Evolutionary conservation across 2,797 vertebrate genomes (phyloP).

Genomic region (Melanotaenia maccullochi): DNA sequence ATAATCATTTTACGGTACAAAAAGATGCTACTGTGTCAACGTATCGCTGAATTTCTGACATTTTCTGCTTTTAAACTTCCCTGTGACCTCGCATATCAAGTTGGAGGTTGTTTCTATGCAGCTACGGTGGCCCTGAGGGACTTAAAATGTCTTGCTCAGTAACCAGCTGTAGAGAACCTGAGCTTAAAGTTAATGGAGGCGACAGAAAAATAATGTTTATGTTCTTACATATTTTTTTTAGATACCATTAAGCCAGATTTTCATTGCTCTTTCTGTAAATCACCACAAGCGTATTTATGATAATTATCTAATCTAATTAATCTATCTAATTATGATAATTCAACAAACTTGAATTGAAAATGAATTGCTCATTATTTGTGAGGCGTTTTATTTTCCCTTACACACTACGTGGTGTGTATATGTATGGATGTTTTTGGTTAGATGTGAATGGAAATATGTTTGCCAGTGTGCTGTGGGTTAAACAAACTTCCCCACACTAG

Average conservation of each 20-base stretch:
- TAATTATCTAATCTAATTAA: too few species aligned
- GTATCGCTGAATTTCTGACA: too few species aligned
- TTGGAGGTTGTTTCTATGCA: not conserved
- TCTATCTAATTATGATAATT: not conserved
- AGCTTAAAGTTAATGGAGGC: not conserved
- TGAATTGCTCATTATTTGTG: not conserved
- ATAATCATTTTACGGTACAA: too few species aligned
- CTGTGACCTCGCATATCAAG: not conserved
- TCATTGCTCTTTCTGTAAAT: not conserved
- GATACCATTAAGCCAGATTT: not conserved
- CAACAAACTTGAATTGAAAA: not conserved
- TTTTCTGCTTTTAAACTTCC: not conserved
- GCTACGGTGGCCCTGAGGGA: not conserved
- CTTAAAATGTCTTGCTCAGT: not conserved
- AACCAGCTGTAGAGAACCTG: slow-evolving; percentile 8
- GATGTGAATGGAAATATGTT: not conserved
- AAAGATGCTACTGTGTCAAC: too few species aligned
- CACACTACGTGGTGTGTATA: not conserved
- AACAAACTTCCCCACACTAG: slow-evolving; percentile 12
- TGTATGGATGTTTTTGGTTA: not conserved
- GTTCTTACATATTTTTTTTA: slow-evolving; percentile 10
- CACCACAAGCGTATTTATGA: not conserved
- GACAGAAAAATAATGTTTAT: slow-evolving; percentile 21
- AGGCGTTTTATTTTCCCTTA: not conserved
- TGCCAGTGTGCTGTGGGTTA: not conserved